Conservation (phyloP, 1,140 invertebrate genomes). For the Macrosteles quadrilineatus region DNA sequence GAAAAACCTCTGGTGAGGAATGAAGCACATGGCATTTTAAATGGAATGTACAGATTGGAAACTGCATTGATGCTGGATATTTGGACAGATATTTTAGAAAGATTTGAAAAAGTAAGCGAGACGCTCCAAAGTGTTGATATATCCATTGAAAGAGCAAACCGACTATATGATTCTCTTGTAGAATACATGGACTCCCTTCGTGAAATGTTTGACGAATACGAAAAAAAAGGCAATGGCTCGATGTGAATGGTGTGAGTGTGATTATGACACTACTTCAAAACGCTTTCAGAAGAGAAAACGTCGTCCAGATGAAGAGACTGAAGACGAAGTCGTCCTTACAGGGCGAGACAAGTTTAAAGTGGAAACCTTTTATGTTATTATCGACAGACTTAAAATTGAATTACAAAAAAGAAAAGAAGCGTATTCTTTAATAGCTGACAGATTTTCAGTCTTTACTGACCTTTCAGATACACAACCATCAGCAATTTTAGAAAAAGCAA, state of each 20-base stretch:
- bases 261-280: conserved; percentile 8
- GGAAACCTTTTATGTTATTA: conserved; percentile 9
- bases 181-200: background rate
- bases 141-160: background rate
- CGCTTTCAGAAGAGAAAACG: background rate
- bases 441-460: conserved; percentile 6
- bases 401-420: conserved; percentile 5
- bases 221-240: background rate
- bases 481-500: background rate
- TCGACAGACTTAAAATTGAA: conserved; percentile 5
- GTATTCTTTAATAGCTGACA: conserved; percentile 5
- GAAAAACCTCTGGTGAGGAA: conserved; percentile 28
- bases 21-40: conserved; percentile 25
- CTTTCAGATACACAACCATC: background rate
- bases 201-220: background rate
- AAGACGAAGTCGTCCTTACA: conserved; percentile 1
- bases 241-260: background rate
- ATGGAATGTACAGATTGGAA: conserved; percentile 34
- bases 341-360: background rate
- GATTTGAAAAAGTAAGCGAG: conserved; percentile 4
- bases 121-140: background rate
- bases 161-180: background rate
- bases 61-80: conserved; percentile 28
- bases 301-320: conserved; percentile 11
- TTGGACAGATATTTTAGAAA: conserved; percentile 22